phyloP scores from a whole-genome alignment of 2,797 vertebrate genomes.

The Sebastes minor region DNA sequence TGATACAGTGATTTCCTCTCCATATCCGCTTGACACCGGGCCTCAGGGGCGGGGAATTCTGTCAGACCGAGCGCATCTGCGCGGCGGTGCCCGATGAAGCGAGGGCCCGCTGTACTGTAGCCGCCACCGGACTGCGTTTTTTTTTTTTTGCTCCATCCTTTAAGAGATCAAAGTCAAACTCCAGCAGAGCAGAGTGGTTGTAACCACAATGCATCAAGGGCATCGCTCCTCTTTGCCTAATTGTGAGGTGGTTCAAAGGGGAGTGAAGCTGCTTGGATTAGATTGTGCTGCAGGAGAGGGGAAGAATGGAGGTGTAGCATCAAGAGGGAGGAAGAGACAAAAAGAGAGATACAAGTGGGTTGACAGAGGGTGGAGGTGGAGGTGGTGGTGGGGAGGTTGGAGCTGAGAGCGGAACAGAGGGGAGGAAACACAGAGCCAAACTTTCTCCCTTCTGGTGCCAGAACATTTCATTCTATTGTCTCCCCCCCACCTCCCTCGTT shows the following conservation, averaged over 20 bases:
- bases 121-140: not conserved
- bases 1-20: constrained; percentile 30
- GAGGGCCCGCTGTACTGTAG: not conserved
- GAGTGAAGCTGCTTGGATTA: constrained; percentile 56
- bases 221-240: constrained; percentile 44
- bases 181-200: constrained; percentile 57
- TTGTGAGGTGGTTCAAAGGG: constrained; percentile 59
- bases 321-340: constrained; percentile 20
- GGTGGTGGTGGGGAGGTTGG: constrained; percentile 10
- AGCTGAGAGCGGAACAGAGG: constrained; percentile 48
- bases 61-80: constrained; percentile 14
- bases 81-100: constrained; percentile 14
- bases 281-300: constrained; percentile 45
- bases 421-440: constrained; percentile 54
- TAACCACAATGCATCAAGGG: constrained; percentile 46
- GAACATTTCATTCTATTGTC: constrained; percentile 74
- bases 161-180: constrained; percentile 60
- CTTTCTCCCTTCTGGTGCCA: constrained; percentile 57
- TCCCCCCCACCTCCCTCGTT: constrained; percentile 12
- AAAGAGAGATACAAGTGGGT: constrained; percentile 45
- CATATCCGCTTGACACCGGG: constrained; percentile 17
- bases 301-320: constrained; percentile 21
- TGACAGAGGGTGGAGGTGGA: constrained; percentile 19
- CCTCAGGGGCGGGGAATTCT: constrained; percentile 8
- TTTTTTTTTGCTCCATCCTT: constrained; percentile 21